Evolutionary conservation across 2,888 invertebrate genomes (phyloP).

Genomic region (Apotomis capreana): DNA sequence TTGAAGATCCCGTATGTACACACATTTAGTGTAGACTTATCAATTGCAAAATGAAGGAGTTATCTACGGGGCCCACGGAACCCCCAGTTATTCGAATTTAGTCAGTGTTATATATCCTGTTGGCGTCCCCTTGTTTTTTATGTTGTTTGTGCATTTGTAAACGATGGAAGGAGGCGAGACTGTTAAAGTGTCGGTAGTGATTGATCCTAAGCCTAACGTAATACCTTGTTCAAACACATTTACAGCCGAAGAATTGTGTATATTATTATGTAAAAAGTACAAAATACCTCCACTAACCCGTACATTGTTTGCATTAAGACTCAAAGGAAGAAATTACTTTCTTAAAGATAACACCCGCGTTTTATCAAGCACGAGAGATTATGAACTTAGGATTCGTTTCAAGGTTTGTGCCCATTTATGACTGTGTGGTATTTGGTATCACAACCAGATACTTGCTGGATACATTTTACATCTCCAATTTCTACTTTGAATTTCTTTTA

Average conservation of each 20-base stretch:
- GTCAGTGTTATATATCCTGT: conserved; percentile 55
- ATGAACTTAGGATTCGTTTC: conserved; percentile 91
- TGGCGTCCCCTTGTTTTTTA: conserved; percentile 72
- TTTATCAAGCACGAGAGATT: conserved; percentile 78
- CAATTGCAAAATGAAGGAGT: conserved; percentile 33
- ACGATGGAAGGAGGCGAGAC: conserved; percentile 72
- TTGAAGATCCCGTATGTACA: conserved; percentile 30
- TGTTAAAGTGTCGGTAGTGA: conserved; percentile 75
- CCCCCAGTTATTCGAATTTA: conserved; percentile 22
- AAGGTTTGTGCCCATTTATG: conserved; percentile 78
- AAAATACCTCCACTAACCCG: conserved; percentile 90
- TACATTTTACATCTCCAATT: not conserved
- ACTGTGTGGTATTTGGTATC: not conserved
- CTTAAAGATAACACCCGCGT: conserved; percentile 84
- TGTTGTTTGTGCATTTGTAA: conserved; percentile 65
- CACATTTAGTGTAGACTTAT: conserved; percentile 29
- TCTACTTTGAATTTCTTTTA: not conserved
- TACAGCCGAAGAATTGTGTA: conserved; percentile 88
- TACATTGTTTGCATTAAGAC: conserved; percentile 90
- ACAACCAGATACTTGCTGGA: not conserved
- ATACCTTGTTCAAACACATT: conserved; percentile 72
- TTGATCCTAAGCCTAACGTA: conserved; percentile 66
- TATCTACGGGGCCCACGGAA: conserved; percentile 15
- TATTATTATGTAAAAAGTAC: conserved; percentile 87
- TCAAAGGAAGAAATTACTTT: conserved; percentile 86